Percentiles rank a stretch among this genome's conserved stretches.
These are phyloP conservation scores for Clarias fuscus DNA, from an alignment of 2,797 vertebrate species.

Conservation along the genomic window DNA sequence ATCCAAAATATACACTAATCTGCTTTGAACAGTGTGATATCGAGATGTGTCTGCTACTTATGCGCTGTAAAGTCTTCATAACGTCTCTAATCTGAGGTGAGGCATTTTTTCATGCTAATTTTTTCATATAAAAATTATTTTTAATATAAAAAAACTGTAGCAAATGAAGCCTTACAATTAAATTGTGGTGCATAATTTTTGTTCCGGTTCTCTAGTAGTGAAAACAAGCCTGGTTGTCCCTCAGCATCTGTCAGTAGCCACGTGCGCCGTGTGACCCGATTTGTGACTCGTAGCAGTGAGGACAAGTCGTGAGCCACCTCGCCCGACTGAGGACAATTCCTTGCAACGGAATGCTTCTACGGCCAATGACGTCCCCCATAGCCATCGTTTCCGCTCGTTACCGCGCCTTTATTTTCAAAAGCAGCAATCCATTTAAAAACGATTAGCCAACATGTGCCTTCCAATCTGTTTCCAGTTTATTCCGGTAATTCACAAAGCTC, in stretches of 20 bases:
- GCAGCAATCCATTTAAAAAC: constrained; percentile 14
- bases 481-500: constrained; percentile 38
- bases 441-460: constrained; percentile 12
- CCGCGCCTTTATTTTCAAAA: constrained; percentile 8
- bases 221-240: constrained; percentile 14
- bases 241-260: constrained; percentile 32
- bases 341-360: constrained; percentile 13
- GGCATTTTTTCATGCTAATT: too few species aligned
- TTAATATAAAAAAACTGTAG: neutral
- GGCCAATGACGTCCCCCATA: constrained; percentile 11
- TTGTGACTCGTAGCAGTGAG: constrained; percentile 29
- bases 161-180: neutral
- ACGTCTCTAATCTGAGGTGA: too few species aligned
- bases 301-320: constrained; percentile 20
- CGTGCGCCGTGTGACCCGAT: constrained; percentile 32
- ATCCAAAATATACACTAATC: too few species aligned
- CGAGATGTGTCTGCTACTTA: too few species aligned
- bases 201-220: neutral
- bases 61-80: too few species aligned
- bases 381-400: constrained; percentile 15
- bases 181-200: neutral
- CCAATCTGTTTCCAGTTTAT: constrained; percentile 48
- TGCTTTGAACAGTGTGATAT: too few species aligned
- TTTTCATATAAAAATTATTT: too few species aligned
- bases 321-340: constrained; percentile 32